A percentile compares a stretch with the other conserved stretches of the same genome.
Conservation (phyloP, 2,888 invertebrate genomes). For the Microplitis manilae region DNA sequence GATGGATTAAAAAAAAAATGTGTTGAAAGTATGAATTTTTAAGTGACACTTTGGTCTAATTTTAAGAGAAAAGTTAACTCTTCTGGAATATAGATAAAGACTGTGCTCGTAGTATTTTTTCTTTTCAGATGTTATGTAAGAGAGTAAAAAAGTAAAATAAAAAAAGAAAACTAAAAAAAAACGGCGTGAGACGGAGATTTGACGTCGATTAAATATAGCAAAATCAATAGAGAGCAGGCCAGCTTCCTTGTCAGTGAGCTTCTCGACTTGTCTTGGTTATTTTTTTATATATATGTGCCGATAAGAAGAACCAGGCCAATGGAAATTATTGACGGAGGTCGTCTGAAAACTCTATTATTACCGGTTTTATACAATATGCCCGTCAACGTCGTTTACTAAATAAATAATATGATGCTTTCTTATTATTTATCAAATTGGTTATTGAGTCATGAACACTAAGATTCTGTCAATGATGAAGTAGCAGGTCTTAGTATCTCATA, state of each 20-base stretch:
- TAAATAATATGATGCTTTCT: neutral
- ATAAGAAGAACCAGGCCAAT: slow-evolving; percentile 37
- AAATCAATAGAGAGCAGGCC: slow-evolving; percentile 17
- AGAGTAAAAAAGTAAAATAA: neutral
- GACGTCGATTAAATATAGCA: neutral
- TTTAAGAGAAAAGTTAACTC: slow-evolving; percentile 35
- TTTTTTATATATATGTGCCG: neutral
- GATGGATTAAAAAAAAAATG: neutral
- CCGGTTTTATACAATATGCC: neutral
- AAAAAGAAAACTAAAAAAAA: neutral
- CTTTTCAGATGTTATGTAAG: slow-evolving; percentile 4
- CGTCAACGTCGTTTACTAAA: neutral
- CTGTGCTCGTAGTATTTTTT: slow-evolving; percentile 22
- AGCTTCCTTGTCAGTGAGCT: slow-evolving; percentile 25
- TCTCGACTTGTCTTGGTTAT: slow-evolving; percentile 7
- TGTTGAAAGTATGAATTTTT: neutral
- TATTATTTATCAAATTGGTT: slow-evolving; percentile 5
- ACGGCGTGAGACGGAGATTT: neutral
- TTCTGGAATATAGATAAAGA: slow-evolving; percentile 40
- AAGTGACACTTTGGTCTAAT: slow-evolving; percentile 30
- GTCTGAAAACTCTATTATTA: slow-evolving; percentile 8
- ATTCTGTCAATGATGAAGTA: no score
- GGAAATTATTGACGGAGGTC: slow-evolving; percentile 43
- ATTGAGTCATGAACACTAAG: neutral
- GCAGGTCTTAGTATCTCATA: no score